phyloP scores from a whole-genome alignment of 2,888 invertebrate species.

The Malacosoma neustria region DNA sequence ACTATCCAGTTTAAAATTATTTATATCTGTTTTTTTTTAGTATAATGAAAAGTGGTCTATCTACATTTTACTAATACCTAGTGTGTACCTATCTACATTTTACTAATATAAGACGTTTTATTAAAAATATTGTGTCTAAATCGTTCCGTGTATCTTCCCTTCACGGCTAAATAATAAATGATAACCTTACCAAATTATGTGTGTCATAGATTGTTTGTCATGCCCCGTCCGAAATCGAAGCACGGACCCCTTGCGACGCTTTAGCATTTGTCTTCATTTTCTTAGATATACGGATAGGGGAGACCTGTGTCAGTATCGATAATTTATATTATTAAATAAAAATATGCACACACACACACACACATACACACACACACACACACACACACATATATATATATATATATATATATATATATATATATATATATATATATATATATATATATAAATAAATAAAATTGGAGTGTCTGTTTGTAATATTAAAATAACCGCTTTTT shows the following conservation, averaged over 20 bases:
- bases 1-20: too few species aligned
- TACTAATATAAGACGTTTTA: too few species aligned
- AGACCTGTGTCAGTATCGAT: constrained; percentile 6
- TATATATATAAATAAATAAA: too few species aligned
- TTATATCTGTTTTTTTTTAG: too few species aligned
- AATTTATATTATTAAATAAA: constrained; percentile 1
- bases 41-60: too few species aligned
- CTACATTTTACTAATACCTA: too few species aligned
- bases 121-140: too few species aligned
- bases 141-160: constrained; percentile 5
- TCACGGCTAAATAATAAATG: constrained; percentile 57
- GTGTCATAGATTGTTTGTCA: constrained; percentile 73
- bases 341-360: background rate
- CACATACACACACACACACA: background rate
- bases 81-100: too few species aligned
- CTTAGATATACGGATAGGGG: constrained; percentile 27
- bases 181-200: constrained; percentile 58
- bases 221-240: constrained; percentile 56
- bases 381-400: constrained; percentile 10
- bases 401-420: too few species aligned
- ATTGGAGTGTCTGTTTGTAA: too few species aligned
- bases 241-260: constrained; percentile 41
- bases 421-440: too few species aligned
- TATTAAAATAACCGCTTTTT: too few species aligned
- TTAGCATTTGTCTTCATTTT: constrained; percentile 71